phyloP scores from a whole-genome alignment of 2,113 vertebrate species.

The Corvus cornix region DNA sequence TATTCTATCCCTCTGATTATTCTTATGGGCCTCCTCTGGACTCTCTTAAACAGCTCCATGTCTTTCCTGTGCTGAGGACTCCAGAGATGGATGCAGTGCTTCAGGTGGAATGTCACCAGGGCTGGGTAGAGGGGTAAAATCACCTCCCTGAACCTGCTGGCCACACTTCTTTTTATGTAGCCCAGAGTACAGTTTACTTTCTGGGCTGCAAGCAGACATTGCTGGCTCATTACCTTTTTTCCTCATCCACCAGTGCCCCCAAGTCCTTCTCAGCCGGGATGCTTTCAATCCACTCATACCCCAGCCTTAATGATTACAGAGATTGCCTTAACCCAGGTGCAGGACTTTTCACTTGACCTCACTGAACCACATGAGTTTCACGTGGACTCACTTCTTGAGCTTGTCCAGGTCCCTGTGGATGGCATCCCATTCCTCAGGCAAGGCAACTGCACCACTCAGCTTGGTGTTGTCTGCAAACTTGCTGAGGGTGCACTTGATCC shows the following conservation, averaged over 20 bases:
- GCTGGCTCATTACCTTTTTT: background rate
- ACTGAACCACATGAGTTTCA: background rate
- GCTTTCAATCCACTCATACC: background rate
- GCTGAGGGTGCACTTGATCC: background rate
- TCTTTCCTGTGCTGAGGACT: background rate
- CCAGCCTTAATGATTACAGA: background rate
- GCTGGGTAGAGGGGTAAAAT: background rate
- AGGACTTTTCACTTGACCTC: background rate
- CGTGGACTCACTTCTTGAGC: background rate
- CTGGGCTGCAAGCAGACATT: background rate
- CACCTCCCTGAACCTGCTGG: background rate
- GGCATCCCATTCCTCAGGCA: rapidly evolving
- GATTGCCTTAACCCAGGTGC: rapidly evolving
- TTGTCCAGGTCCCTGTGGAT: background rate
- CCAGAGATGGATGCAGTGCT: background rate
- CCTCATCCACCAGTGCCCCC: background rate
- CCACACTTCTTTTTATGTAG: background rate
- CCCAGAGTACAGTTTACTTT: background rate
- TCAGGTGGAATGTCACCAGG: background rate
- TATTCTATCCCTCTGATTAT: background rate
- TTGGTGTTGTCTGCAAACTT: background rate
- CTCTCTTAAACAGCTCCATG: background rate
- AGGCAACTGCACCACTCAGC: background rate
- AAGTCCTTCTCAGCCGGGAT: background rate
- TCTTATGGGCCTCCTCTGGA: background rate